Evolutionary conservation across 1,140 invertebrate species (phyloP).

Genomic region (Eufriesea mexicana): DNA sequence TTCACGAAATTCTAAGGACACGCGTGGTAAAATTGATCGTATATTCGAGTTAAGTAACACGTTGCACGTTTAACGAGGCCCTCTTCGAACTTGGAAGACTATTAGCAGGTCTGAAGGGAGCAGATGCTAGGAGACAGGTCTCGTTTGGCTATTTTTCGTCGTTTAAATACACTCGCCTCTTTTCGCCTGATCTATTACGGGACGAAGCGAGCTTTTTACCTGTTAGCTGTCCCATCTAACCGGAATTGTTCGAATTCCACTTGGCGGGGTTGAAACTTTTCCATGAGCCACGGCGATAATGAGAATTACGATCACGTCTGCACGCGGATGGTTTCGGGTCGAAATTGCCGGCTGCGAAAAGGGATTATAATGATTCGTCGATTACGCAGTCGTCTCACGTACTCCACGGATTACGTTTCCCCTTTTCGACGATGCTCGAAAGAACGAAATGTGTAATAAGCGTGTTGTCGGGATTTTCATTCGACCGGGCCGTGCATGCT

Average conservation of each 20-base stretch:
- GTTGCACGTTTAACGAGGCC: background rate
- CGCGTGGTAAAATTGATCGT: background rate
- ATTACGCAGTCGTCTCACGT: constrained; percentile 63
- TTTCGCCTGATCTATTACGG: constrained; percentile 1
- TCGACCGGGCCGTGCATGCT: background rate
- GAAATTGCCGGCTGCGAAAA: constrained; percentile 55
- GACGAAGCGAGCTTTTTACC: constrained; percentile 34
- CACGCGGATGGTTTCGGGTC: constrained; percentile 69
- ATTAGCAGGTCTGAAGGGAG: background rate
- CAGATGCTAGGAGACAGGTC: background rate
- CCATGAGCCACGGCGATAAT: constrained; percentile 46
- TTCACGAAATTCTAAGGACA: background rate
- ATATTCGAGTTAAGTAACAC: background rate
- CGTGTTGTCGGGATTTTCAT: background rate
- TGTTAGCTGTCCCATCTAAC: background rate
- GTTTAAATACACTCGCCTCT: background rate
- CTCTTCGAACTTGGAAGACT: background rate
- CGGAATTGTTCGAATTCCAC: constrained; percentile 8
- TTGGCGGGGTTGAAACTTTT: constrained; percentile 10
- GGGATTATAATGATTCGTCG: constrained; percentile 71
- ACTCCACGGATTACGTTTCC: constrained; percentile 30
- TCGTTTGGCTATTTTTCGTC: background rate
- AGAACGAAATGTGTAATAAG: background rate
- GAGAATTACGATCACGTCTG: constrained; percentile 68
- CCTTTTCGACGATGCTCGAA: constrained; percentile 13